phyloP scores from a whole-genome alignment of 2,797 vertebrate species.

The Acridotheres tristis region DNA sequence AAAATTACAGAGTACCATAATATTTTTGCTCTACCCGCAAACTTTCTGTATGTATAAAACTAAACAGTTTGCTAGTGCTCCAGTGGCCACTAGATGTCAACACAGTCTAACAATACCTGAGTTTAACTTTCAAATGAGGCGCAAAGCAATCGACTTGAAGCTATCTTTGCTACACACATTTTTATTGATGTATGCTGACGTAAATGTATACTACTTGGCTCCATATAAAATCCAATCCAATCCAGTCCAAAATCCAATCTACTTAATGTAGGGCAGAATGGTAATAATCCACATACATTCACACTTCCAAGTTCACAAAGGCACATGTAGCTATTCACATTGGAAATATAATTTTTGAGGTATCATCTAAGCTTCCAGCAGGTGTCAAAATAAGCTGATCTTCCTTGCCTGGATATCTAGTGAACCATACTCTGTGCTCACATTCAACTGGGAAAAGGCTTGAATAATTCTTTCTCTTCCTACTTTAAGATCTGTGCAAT shows the following conservation, averaged over 20 bases:
- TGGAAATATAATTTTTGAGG: neutral
- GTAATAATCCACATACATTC: neutral
- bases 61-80: neutral
- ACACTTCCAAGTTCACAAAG: neutral
- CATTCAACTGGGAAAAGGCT: neutral
- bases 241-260: neutral
- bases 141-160: neutral
- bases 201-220: neutral
- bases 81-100: constrained; percentile 51
- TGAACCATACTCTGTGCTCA: neutral
- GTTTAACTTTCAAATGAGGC: neutral
- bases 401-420: neutral
- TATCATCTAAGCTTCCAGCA: neutral
- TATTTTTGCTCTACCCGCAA: neutral
- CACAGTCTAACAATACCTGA: neutral
- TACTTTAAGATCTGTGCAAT: neutral
- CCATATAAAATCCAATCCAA: neutral
- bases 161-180: neutral
- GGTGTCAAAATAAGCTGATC: neutral
- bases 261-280: neutral
- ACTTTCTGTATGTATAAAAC: neutral
- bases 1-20: neutral
- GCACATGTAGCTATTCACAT: neutral
- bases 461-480: neutral
- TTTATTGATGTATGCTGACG: neutral